Percentiles rank a stretch among this genome's conserved stretches.
These are phyloP conservation scores for Dasysyrphus albostriatus DNA, from an alignment of 2,888 invertebrate species.

Conservation along the genomic window DNA sequence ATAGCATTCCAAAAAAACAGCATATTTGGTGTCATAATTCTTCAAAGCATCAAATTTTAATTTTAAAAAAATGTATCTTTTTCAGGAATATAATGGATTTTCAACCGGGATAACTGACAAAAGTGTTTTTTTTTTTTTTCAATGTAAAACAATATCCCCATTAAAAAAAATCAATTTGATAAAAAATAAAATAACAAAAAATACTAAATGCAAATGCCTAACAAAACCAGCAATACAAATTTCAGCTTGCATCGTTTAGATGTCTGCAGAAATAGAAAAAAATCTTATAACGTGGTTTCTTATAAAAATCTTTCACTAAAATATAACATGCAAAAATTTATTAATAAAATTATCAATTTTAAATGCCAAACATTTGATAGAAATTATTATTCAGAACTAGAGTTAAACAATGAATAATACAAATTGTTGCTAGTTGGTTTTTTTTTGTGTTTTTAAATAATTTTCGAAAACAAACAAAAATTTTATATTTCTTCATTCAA, in stretches of 20 bases:
- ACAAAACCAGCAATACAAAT: conserved; percentile 35
- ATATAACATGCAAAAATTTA: conserved; percentile 66
- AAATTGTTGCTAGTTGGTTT: not conserved
- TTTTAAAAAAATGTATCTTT: conserved; percentile 34
- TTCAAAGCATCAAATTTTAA: conserved; percentile 10
- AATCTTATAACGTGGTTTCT: conserved; percentile 38
- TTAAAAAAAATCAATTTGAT: not conserved
- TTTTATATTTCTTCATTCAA: conserved; percentile 1
- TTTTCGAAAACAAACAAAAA: conserved; percentile 15
- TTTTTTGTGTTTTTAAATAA: not conserved
- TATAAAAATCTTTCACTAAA: conserved; percentile 39
- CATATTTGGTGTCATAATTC: conserved; percentile 19
- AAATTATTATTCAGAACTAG: conserved; percentile 2
- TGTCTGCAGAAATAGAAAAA: conserved; percentile 61
- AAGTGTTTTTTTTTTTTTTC: conserved; percentile 46
- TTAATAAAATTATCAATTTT: conserved; percentile 52
- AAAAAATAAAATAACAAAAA: not conserved
- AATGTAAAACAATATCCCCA: not conserved
- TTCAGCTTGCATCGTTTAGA: conserved; percentile 67
- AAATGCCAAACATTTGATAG: conserved; percentile 61
- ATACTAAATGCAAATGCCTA: conserved; percentile 67
- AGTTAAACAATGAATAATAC: conserved; percentile 50
- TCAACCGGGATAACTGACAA: conserved; percentile 74
- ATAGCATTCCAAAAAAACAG: conserved; percentile 49
- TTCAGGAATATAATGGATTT: conserved; percentile 76